phyloP scores from a whole-genome alignment of 2,797 vertebrate species.

The Myripristis jacobus region DNA sequence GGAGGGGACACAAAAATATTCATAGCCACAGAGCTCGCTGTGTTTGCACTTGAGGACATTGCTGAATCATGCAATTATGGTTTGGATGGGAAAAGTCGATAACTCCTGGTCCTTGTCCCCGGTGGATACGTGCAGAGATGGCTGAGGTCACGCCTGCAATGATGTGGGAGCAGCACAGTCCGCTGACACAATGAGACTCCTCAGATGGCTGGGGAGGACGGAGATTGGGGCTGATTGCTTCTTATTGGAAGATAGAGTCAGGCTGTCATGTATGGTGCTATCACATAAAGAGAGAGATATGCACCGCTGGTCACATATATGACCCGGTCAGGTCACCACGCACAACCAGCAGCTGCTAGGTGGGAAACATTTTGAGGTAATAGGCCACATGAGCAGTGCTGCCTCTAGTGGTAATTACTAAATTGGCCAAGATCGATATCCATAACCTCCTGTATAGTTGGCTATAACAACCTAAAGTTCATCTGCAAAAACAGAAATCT shows the following conservation, averaged over 20 bases:
- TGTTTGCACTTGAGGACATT: constrained; percentile 71
- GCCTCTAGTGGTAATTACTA: too few relatives aligned
- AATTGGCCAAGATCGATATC: too few relatives aligned
- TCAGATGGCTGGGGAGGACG: constrained; percentile 55
- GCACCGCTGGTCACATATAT: constrained; percentile 54
- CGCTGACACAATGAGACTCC: constrained; percentile 77
- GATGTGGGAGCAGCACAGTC: constrained; percentile 75
- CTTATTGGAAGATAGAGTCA: constrained; percentile 73
- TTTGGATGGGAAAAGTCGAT: constrained; percentile 73
- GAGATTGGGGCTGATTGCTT: constrained; percentile 70
- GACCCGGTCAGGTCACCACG: constrained; percentile 42
- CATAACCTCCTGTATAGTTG: too few relatives aligned
- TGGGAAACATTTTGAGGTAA: too few relatives aligned
- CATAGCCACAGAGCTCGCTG: constrained; percentile 54
- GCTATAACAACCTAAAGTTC: too few relatives aligned
- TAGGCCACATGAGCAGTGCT: too few relatives aligned
- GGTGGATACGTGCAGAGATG: constrained; percentile 49
- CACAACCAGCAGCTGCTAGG: constrained; percentile 12
- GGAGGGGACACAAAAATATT: constrained; percentile 56
- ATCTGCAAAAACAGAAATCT: too few relatives aligned
- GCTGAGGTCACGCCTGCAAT: constrained; percentile 81
- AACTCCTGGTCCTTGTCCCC: constrained; percentile 59
- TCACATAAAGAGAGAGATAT: constrained; percentile 61
- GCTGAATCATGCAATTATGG: constrained; percentile 79
- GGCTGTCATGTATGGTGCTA: constrained; percentile 64